Base-by-base conservation (phyloP, 30 jellyfish, hydroid and myxozoan genomes). In the Rhopilema esculentum region DNA sequence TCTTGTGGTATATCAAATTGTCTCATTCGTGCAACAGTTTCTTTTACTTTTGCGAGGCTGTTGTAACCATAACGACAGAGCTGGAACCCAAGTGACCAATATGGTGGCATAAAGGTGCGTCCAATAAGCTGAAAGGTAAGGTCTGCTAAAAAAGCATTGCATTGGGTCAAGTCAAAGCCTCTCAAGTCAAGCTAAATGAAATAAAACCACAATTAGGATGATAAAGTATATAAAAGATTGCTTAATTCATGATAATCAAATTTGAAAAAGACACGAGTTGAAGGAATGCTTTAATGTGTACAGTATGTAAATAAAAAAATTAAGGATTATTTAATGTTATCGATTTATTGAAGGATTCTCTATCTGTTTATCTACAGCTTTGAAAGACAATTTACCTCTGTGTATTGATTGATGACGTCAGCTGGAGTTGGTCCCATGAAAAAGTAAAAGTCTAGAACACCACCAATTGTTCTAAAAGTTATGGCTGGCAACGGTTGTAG, bases 1-100 rank as follows among this genome's bases (percentile, higher is more conserved):
- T 94, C 99, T 86, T 86, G 96, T 1, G 99, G 99, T 1, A 95
- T 95, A 27, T 82, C 97, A 49, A 89, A 89, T 53, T 89, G 65
- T 16, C 24, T 29, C 97, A 89, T 95, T 64, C 97, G 90, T 20
- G 33, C 97, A 4, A 95, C 97, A 8, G 97, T 95, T 33, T 68
- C 83, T 64, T 89, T 95, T 22, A 95, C 97, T 49, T 71, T 96
- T 49, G 89, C 95, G 27, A 95, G 66, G 88, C 92, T 84, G 48
- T 91, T 86, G 91, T 95, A 95, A 33, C 98, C 99, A 95, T 95
- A 95, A 75, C 99, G 97, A 91, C 99, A 90, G 0, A 95, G 88
- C 49, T 95, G 99, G 63, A 90, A 95, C 18, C 99, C 99, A 27
- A 95, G 94, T 6, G 99, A 82, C 99, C 99, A 95, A 71, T 95